Evolutionary conservation across 2,113 vertebrate species (phyloP).

Genomic region (Cisticola juncidis): DNA sequence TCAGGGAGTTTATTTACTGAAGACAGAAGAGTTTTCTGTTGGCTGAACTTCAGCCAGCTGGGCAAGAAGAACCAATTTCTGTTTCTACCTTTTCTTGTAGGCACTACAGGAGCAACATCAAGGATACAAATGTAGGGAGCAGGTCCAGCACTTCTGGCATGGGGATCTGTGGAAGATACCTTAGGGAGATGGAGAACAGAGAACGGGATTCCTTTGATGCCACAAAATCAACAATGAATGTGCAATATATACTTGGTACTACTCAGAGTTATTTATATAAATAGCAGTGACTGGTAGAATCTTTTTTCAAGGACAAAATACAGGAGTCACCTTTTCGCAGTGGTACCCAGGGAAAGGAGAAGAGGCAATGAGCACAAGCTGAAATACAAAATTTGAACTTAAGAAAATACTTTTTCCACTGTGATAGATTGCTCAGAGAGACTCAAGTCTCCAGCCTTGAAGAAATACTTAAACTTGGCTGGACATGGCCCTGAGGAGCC

Average conservation of each 20-base stretch:
- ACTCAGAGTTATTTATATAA: background rate
- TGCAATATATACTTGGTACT: background rate
- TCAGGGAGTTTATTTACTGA: background rate
- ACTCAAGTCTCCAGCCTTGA: background rate
- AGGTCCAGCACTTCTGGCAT: background rate
- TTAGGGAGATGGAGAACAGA: background rate
- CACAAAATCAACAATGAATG: background rate
- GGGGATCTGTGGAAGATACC: background rate
- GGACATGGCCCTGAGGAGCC: background rate
- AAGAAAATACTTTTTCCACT: background rate
- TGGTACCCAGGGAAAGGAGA: background rate
- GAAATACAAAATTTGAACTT: background rate
- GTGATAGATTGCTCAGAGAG: background rate
- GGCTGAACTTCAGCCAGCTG: background rate
- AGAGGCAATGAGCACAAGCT: background rate
- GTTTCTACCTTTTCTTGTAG: background rate
- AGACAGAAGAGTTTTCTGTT: background rate
- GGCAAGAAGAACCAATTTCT: background rate
- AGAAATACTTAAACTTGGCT: background rate
- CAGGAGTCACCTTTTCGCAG: background rate
- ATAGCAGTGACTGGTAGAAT: background rate
- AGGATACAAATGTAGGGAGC: background rate
- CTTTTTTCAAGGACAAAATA: background rate
- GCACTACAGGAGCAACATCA: background rate
- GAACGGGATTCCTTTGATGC: background rate